Percentiles rank a stretch among this genome's conserved stretches.
These are phyloP conservation scores for Drosophila aldrichi DNA, from an alignment of 2,888 invertebrate species.

Conservation along the genomic window DNA sequence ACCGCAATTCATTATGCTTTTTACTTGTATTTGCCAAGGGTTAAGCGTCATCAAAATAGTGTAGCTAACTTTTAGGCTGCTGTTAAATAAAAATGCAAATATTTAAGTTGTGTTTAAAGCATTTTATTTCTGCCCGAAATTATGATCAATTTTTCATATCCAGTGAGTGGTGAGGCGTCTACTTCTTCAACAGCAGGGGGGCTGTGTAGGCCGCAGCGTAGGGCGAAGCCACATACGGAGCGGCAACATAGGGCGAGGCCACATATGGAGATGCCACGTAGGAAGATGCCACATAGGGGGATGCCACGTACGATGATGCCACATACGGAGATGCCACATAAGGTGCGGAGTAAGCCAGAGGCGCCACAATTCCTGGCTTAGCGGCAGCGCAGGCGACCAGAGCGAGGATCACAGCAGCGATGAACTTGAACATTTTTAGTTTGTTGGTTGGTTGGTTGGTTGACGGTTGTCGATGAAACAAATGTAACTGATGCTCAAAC, in stretches of 20 bases:
- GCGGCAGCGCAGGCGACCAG: conserved; percentile 79
- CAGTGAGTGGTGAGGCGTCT: conserved; percentile 22
- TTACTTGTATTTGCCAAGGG: not conserved
- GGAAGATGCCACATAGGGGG: conserved; percentile 72
- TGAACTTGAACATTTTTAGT: conserved; percentile 73
- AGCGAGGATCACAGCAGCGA: conserved; percentile 78
- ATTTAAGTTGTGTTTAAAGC: conserved; percentile 23
- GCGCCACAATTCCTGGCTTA: conserved; percentile 74
- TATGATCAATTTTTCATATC: conserved; percentile 2
- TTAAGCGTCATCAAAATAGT: not conserved
- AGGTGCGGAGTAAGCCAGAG: conserved; percentile 8
- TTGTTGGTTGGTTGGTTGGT: conserved; percentile 27
- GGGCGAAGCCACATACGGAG: conserved; percentile 54
- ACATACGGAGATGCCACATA: conserved; percentile 69
- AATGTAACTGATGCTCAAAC: conserved; percentile 70
- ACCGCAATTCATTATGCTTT: too few species aligned
- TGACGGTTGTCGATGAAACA: conserved; percentile 58
- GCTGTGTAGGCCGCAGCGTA: conserved; percentile 67
- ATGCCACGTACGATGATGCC: conserved; percentile 75
- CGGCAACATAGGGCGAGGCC: conserved; percentile 76
- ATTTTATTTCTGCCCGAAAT: conserved; percentile 33
- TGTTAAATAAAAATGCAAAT: conserved; percentile 11
- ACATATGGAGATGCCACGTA: conserved; percentile 68
- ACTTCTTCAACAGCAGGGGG: conserved; percentile 77
- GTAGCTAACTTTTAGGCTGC: conserved; percentile 34